Evolutionary conservation across 1,140 invertebrate genomes (phyloP).

Genomic region (Cecropterus lyciades): DNA sequence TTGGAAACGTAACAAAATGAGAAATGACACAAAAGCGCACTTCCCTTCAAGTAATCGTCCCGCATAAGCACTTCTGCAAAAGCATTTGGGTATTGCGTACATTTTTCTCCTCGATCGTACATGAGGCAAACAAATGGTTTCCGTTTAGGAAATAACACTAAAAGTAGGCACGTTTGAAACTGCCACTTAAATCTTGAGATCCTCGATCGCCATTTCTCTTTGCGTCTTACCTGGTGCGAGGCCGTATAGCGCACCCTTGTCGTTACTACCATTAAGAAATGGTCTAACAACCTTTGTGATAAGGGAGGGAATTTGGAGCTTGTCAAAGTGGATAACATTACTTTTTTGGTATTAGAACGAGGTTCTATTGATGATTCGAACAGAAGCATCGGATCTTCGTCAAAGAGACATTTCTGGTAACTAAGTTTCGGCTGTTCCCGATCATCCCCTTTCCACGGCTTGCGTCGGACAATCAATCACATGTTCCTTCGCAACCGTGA

Average conservation of each 20-base stretch:
- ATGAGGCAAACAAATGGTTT: constrained; percentile 79
- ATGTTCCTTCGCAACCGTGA: constrained; percentile 66
- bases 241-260: constrained; percentile 60
- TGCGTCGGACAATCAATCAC: constrained; percentile 79
- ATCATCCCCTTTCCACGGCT: constrained; percentile 41
- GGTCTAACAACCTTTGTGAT: constrained; percentile 35
- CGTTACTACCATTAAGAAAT: constrained; percentile 62
- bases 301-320: constrained; percentile 25
- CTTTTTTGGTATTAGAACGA: constrained; percentile 32
- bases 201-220: constrained; percentile 80
- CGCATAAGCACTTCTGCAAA: constrained; percentile 64
- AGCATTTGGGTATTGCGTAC: constrained; percentile 63
- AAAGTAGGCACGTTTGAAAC: constrained; percentile 82
- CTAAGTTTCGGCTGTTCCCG: constrained; percentile 32
- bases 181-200: constrained; percentile 82
- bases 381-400: constrained; percentile 25
- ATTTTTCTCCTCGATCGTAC: constrained; percentile 74
- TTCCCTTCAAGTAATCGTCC: constrained; percentile 53
- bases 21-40: constrained; percentile 55
- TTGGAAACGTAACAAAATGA: constrained; percentile 42
- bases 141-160: constrained; percentile 83
- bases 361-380: constrained; percentile 23
- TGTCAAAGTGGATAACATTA: constrained; percentile 29
- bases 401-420: constrained; percentile 36
- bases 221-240: constrained; percentile 66